Percentiles rank a stretch among this genome's conserved stretches.
These are phyloP conservation scores for Spinibarbus caldwelli DNA, from an alignment of 2,797 vertebrate species.

Conservation along the genomic window DNA sequence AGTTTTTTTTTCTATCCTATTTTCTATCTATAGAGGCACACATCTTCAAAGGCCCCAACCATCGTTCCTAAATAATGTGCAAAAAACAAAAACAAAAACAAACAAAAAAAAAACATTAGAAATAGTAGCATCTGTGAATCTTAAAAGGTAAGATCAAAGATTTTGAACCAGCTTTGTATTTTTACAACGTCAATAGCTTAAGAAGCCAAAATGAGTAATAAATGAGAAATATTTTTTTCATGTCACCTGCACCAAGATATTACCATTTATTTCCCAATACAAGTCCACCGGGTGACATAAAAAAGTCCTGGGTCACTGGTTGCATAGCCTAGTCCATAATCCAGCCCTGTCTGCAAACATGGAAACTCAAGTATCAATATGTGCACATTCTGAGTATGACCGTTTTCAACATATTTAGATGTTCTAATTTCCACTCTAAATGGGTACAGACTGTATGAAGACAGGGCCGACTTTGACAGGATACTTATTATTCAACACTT, in stretches of 20 bases:
- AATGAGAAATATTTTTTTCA: neutral
- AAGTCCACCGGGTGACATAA: too few relatives aligned
- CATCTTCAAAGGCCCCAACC: too few relatives aligned
- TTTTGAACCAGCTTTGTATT: neutral
- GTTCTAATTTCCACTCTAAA: neutral
- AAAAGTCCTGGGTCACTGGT: too few relatives aligned
- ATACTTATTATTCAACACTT: neutral
- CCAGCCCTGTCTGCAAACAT: neutral
- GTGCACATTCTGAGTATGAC: too few relatives aligned
- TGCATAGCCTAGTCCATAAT: too few relatives aligned
- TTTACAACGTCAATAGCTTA: neutral
- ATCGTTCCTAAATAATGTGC: neutral
- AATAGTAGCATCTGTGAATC: neutral
- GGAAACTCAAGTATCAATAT: neutral
- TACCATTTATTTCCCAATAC: neutral
- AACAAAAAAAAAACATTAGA: neutral
- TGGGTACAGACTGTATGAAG: neutral
- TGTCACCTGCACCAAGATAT: too few relatives aligned
- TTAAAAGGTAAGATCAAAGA: neutral
- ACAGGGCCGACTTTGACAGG: neutral
- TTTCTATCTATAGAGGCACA: too few relatives aligned
- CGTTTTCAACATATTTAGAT: neutral
- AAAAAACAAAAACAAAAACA: too few relatives aligned
- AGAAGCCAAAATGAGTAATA: neutral
- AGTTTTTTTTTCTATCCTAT: conserved; percentile 49